Conservation (phyloP, 2,113 vertebrate species). For the human (Homo sapiens) region GRCh38 chr6:33804501-33805000, state of each 20-base stretch:
- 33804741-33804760: fast-evolving
- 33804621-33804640: not conserved
- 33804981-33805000: not conserved
- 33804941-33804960: not conserved
- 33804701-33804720: not conserved
- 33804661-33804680: not conserved
- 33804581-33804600: not conserved
- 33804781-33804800: not conserved
- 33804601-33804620: not conserved
- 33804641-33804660: not conserved
- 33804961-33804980: not conserved
- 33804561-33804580: not conserved
- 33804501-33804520: not conserved
- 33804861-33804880: not conserved
- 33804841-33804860: not conserved
- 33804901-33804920: not conserved
- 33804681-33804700: fast-evolving
- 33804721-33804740: fast-evolving
- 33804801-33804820: not conserved
- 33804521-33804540: not conserved
- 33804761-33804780: fast-evolving
- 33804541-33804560: fast-evolving
- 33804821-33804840: not conserved
- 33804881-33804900: not conserved
- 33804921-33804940: not conserved